Evolutionary conservation across 2,797 vertebrate species (phyloP).

Genomic region (Lycodopsis pacificus): DNA sequence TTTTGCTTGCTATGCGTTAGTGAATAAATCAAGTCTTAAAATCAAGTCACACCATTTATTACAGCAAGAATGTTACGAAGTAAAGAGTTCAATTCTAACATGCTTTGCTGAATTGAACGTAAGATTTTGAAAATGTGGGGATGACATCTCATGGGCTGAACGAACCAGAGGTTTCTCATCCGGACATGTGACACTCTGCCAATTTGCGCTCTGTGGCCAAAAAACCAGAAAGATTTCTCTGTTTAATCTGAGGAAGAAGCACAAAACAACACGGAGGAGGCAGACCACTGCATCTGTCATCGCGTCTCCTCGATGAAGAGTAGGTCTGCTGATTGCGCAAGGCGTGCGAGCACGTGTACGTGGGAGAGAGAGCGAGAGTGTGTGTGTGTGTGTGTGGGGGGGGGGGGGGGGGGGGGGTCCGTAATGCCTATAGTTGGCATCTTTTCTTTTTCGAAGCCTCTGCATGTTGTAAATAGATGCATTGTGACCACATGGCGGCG

Average conservation of each 20-base stretch:
- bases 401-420: not conserved
- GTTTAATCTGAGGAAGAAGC: constrained; percentile 61
- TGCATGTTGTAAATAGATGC: not conserved
- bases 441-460: constrained; percentile 5
- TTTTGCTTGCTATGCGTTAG: not conserved
- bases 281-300: constrained; percentile 66
- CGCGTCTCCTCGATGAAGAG: constrained; percentile 34
- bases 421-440: not conserved
- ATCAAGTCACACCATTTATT: not conserved
- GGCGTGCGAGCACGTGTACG: not conserved
- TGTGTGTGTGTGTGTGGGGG: too few species aligned
- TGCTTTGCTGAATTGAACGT: not conserved
- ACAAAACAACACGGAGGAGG: constrained; percentile 57
- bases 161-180: constrained; percentile 2
- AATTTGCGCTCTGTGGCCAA: constrained; percentile 24
- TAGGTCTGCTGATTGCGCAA: constrained; percentile 48
- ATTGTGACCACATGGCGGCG: constrained; percentile 73
- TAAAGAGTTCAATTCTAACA: too few species aligned
- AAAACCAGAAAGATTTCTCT: constrained; percentile 32
- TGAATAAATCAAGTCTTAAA: not conserved
- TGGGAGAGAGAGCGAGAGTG: not conserved
- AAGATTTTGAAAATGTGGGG: constrained; percentile 1
- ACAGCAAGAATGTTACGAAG: not conserved
- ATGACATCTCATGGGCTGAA: not conserved
- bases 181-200: constrained; percentile 41